These are phyloP conservation scores for Chrysolina americana DNA, from an alignment of 2,888 invertebrate genomes.

Conservation along the genomic window DNA sequence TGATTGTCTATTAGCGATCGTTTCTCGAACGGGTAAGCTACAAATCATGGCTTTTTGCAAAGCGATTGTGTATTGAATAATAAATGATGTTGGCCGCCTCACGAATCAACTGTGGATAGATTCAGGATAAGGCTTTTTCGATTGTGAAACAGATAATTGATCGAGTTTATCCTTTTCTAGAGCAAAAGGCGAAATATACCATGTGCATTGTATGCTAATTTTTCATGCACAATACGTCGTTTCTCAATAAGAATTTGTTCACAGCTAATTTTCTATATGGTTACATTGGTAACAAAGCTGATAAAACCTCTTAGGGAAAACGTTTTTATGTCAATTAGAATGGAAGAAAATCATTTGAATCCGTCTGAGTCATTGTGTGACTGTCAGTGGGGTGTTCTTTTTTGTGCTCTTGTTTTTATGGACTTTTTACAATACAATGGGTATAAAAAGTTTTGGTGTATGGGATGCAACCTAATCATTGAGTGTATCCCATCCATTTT, in stretches of 20 bases:
- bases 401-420: no score
- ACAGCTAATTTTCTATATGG: conserved; percentile 15
- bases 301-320: not conserved
- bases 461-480: no score
- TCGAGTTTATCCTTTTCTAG: conserved; percentile 50
- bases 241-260: conserved; percentile 18
- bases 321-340: not conserved
- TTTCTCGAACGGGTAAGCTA: conserved; percentile 15
- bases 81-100: conserved; percentile 36
- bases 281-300: not conserved
- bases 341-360: no score
- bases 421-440: no score
- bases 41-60: conserved; percentile 37
- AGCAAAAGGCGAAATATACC: conserved; percentile 41
- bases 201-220: conserved; percentile 47
- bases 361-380: no score
- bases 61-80: conserved; percentile 35
- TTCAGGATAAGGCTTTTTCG: conserved; percentile 37
- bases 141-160: conserved; percentile 49
- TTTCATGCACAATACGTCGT: conserved; percentile 24
- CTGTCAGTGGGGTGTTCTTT: no score
- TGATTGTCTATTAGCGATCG: conserved; percentile 22
- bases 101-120: conserved; percentile 37
- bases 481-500: no score
- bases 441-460: no score